Percentiles rank a stretch among this genome's conserved stretches.
Evolutionary conservation across 2,113 vertebrate genomes (phyloP).

Genomic region (Ascaphus truei): DNA sequence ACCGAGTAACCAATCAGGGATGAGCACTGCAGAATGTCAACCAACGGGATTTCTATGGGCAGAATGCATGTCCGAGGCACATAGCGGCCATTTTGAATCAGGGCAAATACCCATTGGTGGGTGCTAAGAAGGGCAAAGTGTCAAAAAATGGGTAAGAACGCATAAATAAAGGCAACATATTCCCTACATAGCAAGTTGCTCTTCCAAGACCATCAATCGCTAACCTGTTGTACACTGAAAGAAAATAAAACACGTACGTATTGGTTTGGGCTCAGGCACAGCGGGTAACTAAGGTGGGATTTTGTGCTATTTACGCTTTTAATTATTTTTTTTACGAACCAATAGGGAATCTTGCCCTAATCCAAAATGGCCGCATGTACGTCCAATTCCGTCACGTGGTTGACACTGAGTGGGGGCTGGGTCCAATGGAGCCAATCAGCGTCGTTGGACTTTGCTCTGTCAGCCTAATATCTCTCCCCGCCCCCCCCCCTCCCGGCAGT

Average conservation of each 20-base stretch:
- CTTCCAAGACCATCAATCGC: too few species aligned
- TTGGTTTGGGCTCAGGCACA: too few species aligned
- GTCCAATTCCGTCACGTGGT: not conserved
- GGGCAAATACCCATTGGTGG: not conserved
- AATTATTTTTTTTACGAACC: too few species aligned
- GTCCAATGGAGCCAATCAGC: not conserved
- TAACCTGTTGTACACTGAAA: too few species aligned
- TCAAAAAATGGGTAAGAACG: not conserved
- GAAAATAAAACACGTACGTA: too few species aligned
- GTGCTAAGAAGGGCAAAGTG: not conserved
- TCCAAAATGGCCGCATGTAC: not conserved
- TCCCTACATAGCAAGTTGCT: too few species aligned
- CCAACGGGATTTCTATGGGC: not conserved
- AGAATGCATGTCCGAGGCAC: fast-evolving
- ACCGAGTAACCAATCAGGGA: not conserved
- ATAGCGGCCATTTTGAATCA: not conserved
- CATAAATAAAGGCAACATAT: too few species aligned
- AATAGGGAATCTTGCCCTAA: too few species aligned
- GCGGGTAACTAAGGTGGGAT: too few species aligned
- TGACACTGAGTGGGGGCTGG: not conserved
- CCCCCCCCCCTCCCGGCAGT: too few species aligned
- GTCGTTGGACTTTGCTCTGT: not conserved
- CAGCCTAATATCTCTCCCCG: not conserved
- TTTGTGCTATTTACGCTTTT: too few species aligned
- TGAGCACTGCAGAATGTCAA: not conserved